phyloP scores from a whole-genome alignment of 2,888 invertebrate genomes.

The Podabrus alpinus region DNA sequence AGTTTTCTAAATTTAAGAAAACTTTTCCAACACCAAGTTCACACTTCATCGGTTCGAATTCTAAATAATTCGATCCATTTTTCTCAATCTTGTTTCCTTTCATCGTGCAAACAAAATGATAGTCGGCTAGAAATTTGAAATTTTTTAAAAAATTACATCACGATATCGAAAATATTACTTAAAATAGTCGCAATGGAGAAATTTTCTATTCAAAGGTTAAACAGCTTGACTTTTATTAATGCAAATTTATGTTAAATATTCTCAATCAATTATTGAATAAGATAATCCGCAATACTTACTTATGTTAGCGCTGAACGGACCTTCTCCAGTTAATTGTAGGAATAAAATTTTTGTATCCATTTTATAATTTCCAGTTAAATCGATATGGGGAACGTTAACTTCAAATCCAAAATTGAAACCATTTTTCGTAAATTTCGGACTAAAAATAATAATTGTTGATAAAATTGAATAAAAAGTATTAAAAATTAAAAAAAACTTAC shows the following conservation, averaged over 20 bases:
- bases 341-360: constrained; percentile 21
- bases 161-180: not conserved
- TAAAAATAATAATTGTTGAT: not conserved
- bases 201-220: not conserved
- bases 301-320: constrained; percentile 14
- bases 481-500: not conserved
- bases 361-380: constrained; percentile 6
- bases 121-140: constrained; percentile 61
- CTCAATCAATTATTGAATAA: not conserved
- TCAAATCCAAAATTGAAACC: constrained; percentile 11
- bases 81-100: constrained; percentile 63
- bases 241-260: not conserved
- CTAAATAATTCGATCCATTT: constrained; percentile 63
- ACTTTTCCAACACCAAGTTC: constrained; percentile 64
- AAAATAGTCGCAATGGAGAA: not conserved
- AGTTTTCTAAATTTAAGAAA: constrained; percentile 65
- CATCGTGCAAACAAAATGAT: constrained; percentile 67
- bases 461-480: not conserved
- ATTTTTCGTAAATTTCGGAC: constrained; percentile 11
- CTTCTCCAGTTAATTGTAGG: constrained; percentile 15
- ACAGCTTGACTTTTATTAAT: not conserved
- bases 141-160: not conserved
- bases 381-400: constrained; percentile 1
- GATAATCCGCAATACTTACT: constrained; percentile 9
- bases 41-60: constrained; percentile 68